Base-by-base conservation (phyloP, 2,888 invertebrate genomes). In the Hemaris fuciformis region DNA sequence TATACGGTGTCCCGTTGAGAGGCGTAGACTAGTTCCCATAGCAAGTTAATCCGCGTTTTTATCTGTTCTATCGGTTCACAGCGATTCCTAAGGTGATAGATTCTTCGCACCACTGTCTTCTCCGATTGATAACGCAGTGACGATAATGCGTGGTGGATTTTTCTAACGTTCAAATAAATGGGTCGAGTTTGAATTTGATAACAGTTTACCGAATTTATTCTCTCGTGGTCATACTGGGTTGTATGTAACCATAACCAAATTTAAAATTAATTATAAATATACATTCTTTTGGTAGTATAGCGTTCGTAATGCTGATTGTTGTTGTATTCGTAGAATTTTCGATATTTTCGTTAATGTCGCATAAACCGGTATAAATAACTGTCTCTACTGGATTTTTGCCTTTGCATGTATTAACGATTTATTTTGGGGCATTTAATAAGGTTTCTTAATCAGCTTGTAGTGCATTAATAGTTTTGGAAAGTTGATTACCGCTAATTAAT, bases 121-220 rank as follows among this genome's bases (percentile, higher is more conserved):
- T 66, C 64, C 70, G 66, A 68, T 66, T 71, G 75, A 73, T 75
- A 72, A 72, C 66, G 62, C 65, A 63, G 64, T 56, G 57, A 68
- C 59, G 70, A 69, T 74, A 71, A 62, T 59, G 65, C 61, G 66
- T 64, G 65, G 71, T 66, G 64, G 62, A 71, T 74, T 67, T 31
- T 69, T 61, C 43, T 61, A 61, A 61, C 57, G 57, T 61, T 38
- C 38, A 6, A 34, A n/a, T 23, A 61, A 61, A 20, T 64, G 23
- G 64, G 38, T 56, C 46, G 57, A 46, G 25, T 64, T 59, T 64
- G 38, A 64, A 64, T 61, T 42, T 42, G 62, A 59, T 61, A 56
- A 23, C 22, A 46, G 8, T 41, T 63, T 25, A 23, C 18, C n/a
- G 25, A 48, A 38, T n/a, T 18, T 43, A 25, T 43, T 18, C 38